These are phyloP conservation scores for Pelecanoides urinatrix DNA, from an alignment of 2,113 vertebrate species.

Conservation along the genomic window DNA sequence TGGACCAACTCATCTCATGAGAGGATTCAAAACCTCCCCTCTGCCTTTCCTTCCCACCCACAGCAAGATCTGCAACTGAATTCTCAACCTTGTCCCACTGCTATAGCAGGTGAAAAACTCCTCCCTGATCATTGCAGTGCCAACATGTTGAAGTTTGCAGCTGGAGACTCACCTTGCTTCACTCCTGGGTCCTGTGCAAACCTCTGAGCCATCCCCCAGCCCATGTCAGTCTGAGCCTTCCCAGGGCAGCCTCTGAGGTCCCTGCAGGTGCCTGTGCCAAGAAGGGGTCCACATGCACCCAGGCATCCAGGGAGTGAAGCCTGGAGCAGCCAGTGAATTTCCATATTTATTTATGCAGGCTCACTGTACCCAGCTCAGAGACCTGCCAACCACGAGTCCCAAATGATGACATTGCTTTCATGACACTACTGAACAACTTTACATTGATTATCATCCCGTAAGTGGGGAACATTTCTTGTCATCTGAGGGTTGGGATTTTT, in stretches of 20 bases:
- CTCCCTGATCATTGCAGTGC: neutral
- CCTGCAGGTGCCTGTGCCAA: neutral
- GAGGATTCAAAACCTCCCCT: neutral
- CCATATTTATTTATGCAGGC: neutral
- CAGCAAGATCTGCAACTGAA: neutral
- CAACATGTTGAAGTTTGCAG: neutral
- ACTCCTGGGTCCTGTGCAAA: neutral
- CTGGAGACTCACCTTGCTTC: neutral
- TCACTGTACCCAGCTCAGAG: neutral
- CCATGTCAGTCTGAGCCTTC: accelerated
- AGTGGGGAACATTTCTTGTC: neutral
- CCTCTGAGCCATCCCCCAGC: accelerated
- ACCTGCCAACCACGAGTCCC: neutral
- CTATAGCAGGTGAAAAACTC: neutral
- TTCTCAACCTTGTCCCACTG: neutral
- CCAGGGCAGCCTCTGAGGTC: neutral
- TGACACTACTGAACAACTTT: neutral
- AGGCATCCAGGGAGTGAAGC: neutral
- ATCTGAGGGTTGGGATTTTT: neutral
- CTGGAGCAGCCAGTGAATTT: neutral
- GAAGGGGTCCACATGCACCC: neutral
- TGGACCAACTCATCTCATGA: neutral
- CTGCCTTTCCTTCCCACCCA: neutral
- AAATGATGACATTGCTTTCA: neutral
- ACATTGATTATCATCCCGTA: neutral